Percentiles rank a stretch among this genome's conserved stretches.
Evolutionary conservation across 2,113 vertebrate genomes (phyloP).

Genomic region (Microcebus jonahi): DNA sequence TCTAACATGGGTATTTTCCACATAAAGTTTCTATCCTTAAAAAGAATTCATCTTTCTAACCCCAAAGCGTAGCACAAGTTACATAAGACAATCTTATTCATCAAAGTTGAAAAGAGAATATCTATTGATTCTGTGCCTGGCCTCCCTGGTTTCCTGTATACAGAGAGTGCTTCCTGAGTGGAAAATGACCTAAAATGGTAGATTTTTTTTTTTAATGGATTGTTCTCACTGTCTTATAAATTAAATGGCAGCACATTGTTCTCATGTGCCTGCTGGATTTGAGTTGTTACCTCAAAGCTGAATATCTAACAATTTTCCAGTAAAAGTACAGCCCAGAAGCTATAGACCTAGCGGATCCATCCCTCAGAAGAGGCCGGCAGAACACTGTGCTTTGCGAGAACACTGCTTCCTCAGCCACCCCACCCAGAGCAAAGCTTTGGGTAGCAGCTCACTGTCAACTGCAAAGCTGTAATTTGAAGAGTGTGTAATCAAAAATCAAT

Average conservation of each 20-base stretch:
- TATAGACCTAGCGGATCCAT: not conserved
- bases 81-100: conserved; percentile 27
- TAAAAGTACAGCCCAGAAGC: not conserved
- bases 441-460: not conserved
- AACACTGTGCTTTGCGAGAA: not conserved
- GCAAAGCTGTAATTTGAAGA: conserved; percentile 25
- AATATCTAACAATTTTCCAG: not conserved
- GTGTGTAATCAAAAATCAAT: not conserved
- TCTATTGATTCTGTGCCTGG: not conserved
- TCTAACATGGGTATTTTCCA: not conserved
- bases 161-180: not conserved
- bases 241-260: not conserved
- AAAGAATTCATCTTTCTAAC: conserved; percentile 24
- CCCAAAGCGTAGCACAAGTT: conserved; percentile 33
- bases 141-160: not conserved
- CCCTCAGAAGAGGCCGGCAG: not conserved
- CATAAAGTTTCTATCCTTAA: not conserved
- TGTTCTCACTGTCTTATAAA: not conserved
- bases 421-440: not conserved
- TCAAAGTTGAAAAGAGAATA: conserved; percentile 24
- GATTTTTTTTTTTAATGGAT: not conserved
- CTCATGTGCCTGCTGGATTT: not conserved
- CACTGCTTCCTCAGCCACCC: not conserved
- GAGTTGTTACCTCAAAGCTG: not conserved
- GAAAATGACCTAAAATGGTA: conserved; percentile 1